Evolutionary conservation across 2,797 vertebrate species (phyloP).

Genomic region (Halcyon smyrnensis): DNA sequence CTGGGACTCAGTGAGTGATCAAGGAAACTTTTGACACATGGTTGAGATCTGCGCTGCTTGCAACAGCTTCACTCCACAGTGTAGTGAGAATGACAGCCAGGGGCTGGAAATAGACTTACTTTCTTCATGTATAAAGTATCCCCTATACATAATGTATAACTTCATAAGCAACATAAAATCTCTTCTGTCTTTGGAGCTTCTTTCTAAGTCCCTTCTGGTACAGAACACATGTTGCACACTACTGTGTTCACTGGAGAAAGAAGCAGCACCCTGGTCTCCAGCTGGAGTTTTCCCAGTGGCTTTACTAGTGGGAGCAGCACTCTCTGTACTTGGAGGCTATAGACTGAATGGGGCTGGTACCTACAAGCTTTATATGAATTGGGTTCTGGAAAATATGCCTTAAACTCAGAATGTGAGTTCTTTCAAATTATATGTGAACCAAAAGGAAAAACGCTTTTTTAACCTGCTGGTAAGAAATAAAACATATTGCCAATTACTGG

Average conservation of each 20-base stretch:
- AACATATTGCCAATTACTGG: neutral
- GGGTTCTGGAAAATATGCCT: neutral
- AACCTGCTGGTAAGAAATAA: neutral
- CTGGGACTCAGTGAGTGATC: neutral
- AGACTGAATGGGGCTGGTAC: neutral
- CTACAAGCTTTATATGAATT: neutral
- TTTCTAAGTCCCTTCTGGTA: neutral
- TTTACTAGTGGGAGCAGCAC: neutral
- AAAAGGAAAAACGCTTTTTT: neutral
- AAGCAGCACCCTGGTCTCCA: neutral
- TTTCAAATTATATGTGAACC: neutral
- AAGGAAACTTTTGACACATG: neutral
- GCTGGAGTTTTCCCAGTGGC: neutral
- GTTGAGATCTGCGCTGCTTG: neutral
- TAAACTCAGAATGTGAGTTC: neutral
- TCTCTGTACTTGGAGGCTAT: neutral
- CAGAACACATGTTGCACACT: neutral
- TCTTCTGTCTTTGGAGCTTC: neutral
- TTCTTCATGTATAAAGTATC: neutral
- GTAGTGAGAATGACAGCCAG: neutral
- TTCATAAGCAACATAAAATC: neutral
- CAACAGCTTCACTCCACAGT: neutral
- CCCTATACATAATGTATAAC: neutral
- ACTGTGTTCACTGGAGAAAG: neutral
- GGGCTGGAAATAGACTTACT: neutral